Percentiles rank a stretch among this genome's conserved stretches.
Conservation (phyloP, 2,888 invertebrate species). For the Pharmacophagus antenor region DNA sequence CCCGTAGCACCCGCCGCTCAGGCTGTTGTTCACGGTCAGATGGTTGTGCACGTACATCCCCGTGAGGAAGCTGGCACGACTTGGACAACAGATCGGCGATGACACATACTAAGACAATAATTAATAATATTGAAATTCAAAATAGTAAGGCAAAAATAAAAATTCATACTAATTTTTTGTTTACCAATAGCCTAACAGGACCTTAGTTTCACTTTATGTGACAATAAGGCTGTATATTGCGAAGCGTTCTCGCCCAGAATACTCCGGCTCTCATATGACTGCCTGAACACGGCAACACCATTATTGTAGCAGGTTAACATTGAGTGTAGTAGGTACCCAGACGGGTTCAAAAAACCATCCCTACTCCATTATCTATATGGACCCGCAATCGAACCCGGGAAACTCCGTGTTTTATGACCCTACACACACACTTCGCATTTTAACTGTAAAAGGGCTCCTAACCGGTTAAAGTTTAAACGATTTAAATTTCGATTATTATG, state of each 20-base stretch:
- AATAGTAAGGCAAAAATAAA: too few relatives aligned
- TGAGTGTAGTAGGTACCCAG: neutral
- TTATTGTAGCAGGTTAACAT: neutral
- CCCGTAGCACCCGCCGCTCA: constrained; percentile 88
- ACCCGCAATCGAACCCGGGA: too few relatives aligned
- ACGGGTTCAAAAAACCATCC: neutral
- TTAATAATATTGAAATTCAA: neutral
- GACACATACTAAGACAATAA: constrained; percentile 86
- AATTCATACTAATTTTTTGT: too few relatives aligned
- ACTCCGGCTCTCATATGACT: neutral
- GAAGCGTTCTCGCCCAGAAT: neutral
- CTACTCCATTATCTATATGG: too few relatives aligned
- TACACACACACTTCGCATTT: too few relatives aligned
- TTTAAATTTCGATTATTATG: too few relatives aligned
- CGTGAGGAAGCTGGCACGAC: constrained; percentile 91
- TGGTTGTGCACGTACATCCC: constrained; percentile 93
- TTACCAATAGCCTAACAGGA: too few relatives aligned
- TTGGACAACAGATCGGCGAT: constrained; percentile 94
- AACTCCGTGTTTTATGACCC: too few relatives aligned
- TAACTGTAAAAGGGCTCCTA: too few relatives aligned
- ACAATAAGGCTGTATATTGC: neutral
- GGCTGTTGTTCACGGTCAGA: constrained; percentile 87
- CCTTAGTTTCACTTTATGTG: neutral
- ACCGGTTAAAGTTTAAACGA: too few relatives aligned
- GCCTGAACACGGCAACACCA: neutral